These are phyloP conservation scores for Crossocerus cetratus DNA, from an alignment of 2,888 invertebrate species.

Conservation along the genomic window DNA sequence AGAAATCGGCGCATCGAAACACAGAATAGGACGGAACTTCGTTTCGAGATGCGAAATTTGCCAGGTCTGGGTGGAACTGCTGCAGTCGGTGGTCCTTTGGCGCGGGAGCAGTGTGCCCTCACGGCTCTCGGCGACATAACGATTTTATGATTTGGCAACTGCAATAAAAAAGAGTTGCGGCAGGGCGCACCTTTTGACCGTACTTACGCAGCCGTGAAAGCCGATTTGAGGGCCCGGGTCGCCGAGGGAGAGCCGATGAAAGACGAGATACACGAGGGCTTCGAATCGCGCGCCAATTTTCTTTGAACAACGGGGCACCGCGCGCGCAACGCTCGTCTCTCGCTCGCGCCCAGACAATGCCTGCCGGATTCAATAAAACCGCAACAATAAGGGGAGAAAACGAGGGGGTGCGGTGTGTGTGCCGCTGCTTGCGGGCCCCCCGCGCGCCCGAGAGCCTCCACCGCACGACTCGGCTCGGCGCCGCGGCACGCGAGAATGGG, in stretches of 20 bases:
- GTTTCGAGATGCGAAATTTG: neutral
- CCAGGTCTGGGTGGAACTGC: too few relatives aligned
- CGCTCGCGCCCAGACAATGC: conserved; percentile 71
- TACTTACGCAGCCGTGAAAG: conserved; percentile 55
- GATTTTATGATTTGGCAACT: conserved; percentile 35
- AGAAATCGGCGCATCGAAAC: neutral
- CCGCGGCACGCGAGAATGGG: conserved; percentile 62
- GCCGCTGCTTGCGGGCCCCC: conserved; percentile 10
- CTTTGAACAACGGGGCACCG: conserved; percentile 60
- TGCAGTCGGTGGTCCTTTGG: neutral
- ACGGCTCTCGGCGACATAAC: conserved; percentile 27
- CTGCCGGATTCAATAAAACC: conserved; percentile 75
- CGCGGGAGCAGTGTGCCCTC: neutral
- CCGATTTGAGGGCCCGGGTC: conserved; percentile 44
- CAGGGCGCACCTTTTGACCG: conserved; percentile 41
- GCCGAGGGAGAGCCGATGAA: conserved; percentile 28
- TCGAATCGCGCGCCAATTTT: conserved; percentile 65
- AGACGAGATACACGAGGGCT: conserved; percentile 52
- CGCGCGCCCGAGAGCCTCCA: conserved; percentile 38
- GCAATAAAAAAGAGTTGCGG: conserved; percentile 5
- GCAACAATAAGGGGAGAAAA: conserved; percentile 74
- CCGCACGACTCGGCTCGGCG: conserved; percentile 1
- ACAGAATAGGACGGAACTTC: neutral
- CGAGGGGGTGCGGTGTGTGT: conserved; percentile 36
- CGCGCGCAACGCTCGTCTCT: conserved; percentile 46